Base-by-base conservation (phyloP, 2,888 invertebrate species). In the Hoplodrina blanda region DNA sequence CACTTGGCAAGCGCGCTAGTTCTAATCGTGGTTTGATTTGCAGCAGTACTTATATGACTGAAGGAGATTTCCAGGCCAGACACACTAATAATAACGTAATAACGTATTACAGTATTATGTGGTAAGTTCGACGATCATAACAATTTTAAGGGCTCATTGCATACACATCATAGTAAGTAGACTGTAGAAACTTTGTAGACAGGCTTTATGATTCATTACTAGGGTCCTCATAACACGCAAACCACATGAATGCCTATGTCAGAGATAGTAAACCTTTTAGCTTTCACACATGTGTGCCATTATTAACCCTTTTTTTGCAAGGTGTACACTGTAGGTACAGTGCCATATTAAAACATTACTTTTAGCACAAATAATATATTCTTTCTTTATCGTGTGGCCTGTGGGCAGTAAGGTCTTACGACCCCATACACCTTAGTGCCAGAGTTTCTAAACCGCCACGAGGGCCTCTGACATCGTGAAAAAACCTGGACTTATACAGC, bases 1-100 rank as follows among this genome's bases (percentile, higher is more conserved):
- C 56, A 83, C 62, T 83, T 83, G 83, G 83, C 83, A 73, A 37
- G 69, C 62, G 66, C 56, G 68, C 10, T 30, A 62, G 65, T 70
- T 80, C 72, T 76, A 73, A 76, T 74, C 52, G 73, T 71, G 60
- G 70, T 78, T 61, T 69, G 69, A 80, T 76, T 80, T 71, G 64
- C 67, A 66, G 60, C 46, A 54, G 30, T 37, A 57, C 44, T 55
- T 68, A 37, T 25, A 49, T 44, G 67, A 46, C 61, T 78, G 57
- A 68, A 54, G 19, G 65, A 70, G 52, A 69, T 54, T 80, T 76
- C 55, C 72, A 69, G 64, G 60, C 59, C 79, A 52, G 50, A 60
- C 49, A 52, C 17, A 41, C 41, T 65, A 73, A 62, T 73, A 63
- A 62, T 76, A 69, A 53, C 17, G 37, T 62, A 74, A 54, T 66